Base-by-base conservation (phyloP, 2,888 invertebrate genomes). In the Poecilobothrus nobilitatus region DNA sequence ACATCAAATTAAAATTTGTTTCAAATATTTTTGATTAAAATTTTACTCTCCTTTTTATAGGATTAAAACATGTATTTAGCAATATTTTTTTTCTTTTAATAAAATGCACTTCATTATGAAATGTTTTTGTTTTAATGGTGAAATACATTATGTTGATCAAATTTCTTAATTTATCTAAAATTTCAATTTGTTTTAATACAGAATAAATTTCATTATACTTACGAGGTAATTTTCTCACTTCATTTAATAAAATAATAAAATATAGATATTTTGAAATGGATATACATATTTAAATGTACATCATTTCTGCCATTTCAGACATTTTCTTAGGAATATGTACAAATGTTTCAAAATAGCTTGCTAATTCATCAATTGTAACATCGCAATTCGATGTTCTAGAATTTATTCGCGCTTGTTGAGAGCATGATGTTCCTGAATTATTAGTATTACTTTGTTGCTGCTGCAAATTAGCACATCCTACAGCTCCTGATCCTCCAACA, bases 271-370 rank as follows among this genome's bases (percentile, higher is more conserved):
- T n/a, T n/a, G n/a, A 53, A 53, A 12, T n/a, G 53, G 53, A 37
- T 37, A 10, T 53, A 53, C n/a, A 53, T 2, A 53, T 65, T 87
- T 86, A 93, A 83, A 94, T 95, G 80, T 97, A 97, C 96, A 96
- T 97, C 95, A 95, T 95, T 85, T 96, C 95, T 70, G 96, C 96
- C 96, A 96, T 96, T 70, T 91, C 89, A 66, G 95, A 95, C 96
- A 97, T 97, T 82, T 97, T 96, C 83, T 95, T 95, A 73, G 96
- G 96, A 85, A 97, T 95, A 85, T 96, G 92, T 74, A 96, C 93
- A 84, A 93, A 89, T 72, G 94, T 92, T 83, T 97, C 96, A 82
- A 97, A 95, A 83, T 97, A 97, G 80, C 94, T 91, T 71, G 96
- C 95, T 76, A 97, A 84, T 83, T 97, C 97, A 81, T 95, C 94